Evolutionary conservation across 2,113 vertebrate species (phyloP).

Genomic region (Fukomys damarensis): DNA sequence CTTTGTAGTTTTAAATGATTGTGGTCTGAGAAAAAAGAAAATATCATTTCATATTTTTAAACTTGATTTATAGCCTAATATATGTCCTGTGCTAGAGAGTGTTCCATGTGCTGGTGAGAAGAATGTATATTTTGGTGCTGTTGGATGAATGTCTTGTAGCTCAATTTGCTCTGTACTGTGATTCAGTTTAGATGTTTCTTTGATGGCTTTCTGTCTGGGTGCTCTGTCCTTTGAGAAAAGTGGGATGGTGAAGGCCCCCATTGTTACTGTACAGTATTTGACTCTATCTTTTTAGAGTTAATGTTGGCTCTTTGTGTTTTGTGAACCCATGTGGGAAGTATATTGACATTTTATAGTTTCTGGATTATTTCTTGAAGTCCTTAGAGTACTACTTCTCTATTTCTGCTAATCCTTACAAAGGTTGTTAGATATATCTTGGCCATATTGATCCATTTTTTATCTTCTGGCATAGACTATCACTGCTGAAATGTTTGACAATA

Average conservation of each 20-base stretch:
- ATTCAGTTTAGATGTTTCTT: not conserved
- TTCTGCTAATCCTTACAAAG: not conserved
- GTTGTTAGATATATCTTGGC: not conserved
- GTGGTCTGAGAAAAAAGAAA: not conserved
- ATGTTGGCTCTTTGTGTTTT: not conserved
- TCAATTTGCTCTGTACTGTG: not conserved
- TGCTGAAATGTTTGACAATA: constrained; percentile 3
- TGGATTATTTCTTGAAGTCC: not conserved
- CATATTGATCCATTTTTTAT: not conserved
- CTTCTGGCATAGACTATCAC: not conserved
- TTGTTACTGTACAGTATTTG: not conserved
- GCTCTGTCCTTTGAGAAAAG: not conserved
- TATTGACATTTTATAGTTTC: not conserved
- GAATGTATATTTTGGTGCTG: not conserved
- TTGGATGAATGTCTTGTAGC: not conserved
- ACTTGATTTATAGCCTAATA: not conserved
- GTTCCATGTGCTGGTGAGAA: not conserved
- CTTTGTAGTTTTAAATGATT: not conserved
- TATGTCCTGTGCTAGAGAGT: not conserved
- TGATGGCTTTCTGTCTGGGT: not conserved
- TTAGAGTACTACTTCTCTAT: not conserved
- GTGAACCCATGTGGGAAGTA: not conserved
- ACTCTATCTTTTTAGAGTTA: not conserved
- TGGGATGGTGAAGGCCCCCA: not conserved
- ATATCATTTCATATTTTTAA: not conserved